phyloP scores from a whole-genome alignment of 2,113 vertebrate species.

The Alectura lathami region DNA sequence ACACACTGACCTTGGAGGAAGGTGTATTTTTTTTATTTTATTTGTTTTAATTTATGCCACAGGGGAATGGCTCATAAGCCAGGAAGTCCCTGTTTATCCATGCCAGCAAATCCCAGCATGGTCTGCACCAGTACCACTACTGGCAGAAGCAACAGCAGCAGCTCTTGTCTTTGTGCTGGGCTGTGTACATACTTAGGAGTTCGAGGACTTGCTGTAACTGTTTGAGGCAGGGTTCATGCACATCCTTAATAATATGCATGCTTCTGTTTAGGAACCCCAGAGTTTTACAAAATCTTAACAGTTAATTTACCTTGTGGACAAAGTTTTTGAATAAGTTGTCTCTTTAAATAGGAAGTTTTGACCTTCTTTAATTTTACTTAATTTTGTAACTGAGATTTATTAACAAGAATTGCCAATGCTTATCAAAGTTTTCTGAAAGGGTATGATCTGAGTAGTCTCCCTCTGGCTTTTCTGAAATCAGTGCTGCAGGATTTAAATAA shows the following conservation, averaged over 20 bases:
- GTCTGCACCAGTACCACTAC: background rate
- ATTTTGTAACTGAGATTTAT: background rate
- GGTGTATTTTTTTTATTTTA: background rate
- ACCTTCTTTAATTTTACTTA: too few species aligned
- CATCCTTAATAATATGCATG: rapidly evolving
- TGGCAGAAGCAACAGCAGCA: background rate
- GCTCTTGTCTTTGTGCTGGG: background rate
- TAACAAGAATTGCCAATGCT: background rate
- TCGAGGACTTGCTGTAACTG: background rate
- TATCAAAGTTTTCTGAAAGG: background rate
- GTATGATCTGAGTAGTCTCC: background rate
- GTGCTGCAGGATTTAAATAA: background rate
- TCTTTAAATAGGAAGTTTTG: background rate
- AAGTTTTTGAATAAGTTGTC: background rate
- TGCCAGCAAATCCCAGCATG: background rate
- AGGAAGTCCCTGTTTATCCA: background rate
- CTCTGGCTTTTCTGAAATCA: background rate
- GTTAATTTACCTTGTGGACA: background rate
- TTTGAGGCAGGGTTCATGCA: rapidly evolving
- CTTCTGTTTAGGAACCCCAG: rapidly evolving
- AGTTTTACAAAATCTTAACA: background rate
- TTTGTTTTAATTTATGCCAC: background rate
- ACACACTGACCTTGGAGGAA: background rate
- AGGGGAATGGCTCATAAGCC: background rate
- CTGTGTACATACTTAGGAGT: rapidly evolving